Conservation (phyloP, 2,797 vertebrate species). For the Geotrypetes seraphini region DNA sequence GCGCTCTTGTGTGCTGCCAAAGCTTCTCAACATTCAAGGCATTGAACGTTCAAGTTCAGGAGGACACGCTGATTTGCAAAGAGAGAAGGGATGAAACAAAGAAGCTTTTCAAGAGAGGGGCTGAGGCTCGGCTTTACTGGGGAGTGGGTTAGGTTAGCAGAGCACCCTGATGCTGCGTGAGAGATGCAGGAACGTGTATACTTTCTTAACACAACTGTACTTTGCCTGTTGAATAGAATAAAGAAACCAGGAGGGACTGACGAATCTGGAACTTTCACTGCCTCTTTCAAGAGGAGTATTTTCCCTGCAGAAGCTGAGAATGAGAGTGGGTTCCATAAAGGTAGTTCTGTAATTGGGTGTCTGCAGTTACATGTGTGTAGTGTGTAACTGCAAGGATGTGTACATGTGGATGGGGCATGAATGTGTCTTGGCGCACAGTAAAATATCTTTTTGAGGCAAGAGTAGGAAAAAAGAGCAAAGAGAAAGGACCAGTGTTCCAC, state of each 20-base stretch:
- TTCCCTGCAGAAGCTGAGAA: too few relatives aligned
- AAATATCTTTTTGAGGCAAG: too few relatives aligned
- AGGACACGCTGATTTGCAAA: slow-evolving; percentile 54
- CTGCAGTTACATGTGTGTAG: too few relatives aligned
- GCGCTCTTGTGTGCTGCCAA: slow-evolving; percentile 35
- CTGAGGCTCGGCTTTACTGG: slow-evolving; percentile 49
- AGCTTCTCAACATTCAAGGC: slow-evolving; percentile 37
- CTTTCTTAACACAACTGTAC: slow-evolving; percentile 28
- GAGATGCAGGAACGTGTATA: slow-evolving; percentile 29
- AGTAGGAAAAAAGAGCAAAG: too few relatives aligned
- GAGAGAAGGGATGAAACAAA: slow-evolving; percentile 56
- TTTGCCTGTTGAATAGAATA: too few relatives aligned
- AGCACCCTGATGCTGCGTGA: slow-evolving; percentile 36
- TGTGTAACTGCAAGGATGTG: too few relatives aligned
- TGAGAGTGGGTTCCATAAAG: too few relatives aligned
- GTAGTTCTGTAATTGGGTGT: too few relatives aligned
- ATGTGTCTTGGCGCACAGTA: too few relatives aligned
- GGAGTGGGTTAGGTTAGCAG: slow-evolving; percentile 47
- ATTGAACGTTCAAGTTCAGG: slow-evolving; percentile 57
- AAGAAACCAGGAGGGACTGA: too few relatives aligned
- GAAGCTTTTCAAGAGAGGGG: slow-evolving; percentile 56
- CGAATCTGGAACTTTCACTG: slow-evolving; percentile 15
- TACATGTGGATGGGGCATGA: too few relatives aligned
- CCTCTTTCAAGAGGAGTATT: not conserved
- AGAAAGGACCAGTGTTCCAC: too few relatives aligned